Evolutionary conservation across 2,797 vertebrate genomes (phyloP).

Genomic region (Cuculus canorus): DNA sequence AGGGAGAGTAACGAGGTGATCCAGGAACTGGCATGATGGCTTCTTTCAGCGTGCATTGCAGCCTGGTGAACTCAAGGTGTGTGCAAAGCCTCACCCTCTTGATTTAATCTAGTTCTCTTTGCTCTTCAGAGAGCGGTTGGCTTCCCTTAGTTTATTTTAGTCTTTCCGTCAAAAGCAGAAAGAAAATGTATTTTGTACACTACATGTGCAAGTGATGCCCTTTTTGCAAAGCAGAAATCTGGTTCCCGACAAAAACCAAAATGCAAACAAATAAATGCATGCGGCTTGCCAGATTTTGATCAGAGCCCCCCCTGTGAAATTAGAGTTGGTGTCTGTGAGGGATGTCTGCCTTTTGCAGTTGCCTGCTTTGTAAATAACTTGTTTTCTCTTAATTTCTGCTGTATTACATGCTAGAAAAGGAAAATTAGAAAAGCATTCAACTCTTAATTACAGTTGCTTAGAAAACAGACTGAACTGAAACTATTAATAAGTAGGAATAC

Average conservation of each 20-base stretch:
- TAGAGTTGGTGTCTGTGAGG: background rate
- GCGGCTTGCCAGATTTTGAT: background rate
- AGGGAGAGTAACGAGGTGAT: slow-evolving; percentile 79
- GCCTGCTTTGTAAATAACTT: background rate
- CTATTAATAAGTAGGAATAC: background rate
- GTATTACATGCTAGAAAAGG: background rate
- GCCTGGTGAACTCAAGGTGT: slow-evolving; percentile 40
- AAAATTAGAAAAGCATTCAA: background rate
- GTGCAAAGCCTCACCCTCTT: background rate
- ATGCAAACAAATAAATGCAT: background rate
- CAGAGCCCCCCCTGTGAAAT: background rate
- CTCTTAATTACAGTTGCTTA: background rate
- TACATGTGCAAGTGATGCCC: background rate
- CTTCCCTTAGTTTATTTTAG: background rate
- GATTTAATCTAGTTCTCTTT: background rate
- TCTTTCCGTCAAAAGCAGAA: background rate
- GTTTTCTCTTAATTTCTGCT: background rate
- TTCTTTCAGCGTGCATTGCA: background rate
- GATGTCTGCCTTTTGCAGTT: background rate
- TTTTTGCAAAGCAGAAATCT: background rate
- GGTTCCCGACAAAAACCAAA: background rate
- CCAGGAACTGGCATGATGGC: slow-evolving; percentile 82
- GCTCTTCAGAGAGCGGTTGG: background rate
- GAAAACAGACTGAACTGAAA: background rate
- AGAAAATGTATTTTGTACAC: background rate